Conservation (phyloP, 2,888 invertebrate genomes). For the Drosophila birchii region DNA sequence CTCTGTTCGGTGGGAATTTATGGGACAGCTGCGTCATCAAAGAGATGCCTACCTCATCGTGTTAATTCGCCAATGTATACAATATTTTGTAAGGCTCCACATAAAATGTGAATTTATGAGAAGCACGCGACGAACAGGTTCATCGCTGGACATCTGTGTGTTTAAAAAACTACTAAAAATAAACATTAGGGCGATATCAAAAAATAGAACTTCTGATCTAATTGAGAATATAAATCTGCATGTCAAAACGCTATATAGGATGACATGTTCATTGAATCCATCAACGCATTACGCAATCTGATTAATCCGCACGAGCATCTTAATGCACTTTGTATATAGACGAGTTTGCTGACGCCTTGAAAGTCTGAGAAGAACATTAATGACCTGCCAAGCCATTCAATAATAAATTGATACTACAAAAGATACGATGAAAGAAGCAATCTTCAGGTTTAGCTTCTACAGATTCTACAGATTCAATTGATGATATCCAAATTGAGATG, state of each 20-base stretch:
- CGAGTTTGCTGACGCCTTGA: conserved; percentile 10
- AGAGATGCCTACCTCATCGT: conserved; percentile 22
- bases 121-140: conserved; percentile 44
- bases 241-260: conserved; percentile 1
- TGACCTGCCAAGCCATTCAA: conserved; percentile 27
- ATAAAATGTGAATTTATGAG: conserved; percentile 68
- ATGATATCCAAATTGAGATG: conserved; percentile 1
- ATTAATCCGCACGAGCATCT: conserved; percentile 29
- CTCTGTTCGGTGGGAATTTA: conserved; percentile 15
- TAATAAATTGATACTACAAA: conserved; percentile 4
- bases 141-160: conserved; percentile 10
- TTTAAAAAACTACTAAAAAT: conserved; percentile 30
- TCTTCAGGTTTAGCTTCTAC: conserved; percentile 19
- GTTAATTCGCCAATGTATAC: conserved; percentile 8
- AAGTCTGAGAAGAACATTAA: conserved; percentile 17
- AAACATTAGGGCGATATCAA: conserved; percentile 2
- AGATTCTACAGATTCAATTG: background rate
- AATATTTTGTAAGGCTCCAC: conserved; percentile 54
- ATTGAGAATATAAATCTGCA: conserved; percentile 20
- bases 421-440: conserved; percentile 1
- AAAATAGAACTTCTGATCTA: conserved; percentile 5
- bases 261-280: conserved; percentile 2
- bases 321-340: conserved; percentile 15
- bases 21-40: conserved; percentile 37
- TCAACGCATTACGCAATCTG: conserved; percentile 24